phyloP scores from a whole-genome alignment of 2,888 invertebrate species.

The Apodemia zela region DNA sequence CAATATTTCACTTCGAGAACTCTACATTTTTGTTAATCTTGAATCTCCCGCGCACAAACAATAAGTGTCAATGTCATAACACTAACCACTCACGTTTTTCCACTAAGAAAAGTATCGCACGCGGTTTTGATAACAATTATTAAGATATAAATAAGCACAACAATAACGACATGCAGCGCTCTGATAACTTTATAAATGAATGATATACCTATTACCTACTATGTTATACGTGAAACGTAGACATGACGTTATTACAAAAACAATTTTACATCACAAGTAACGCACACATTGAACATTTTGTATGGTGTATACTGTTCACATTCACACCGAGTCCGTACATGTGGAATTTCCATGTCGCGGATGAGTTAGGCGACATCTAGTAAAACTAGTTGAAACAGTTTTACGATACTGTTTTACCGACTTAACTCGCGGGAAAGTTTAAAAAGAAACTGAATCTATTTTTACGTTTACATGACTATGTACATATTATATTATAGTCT shows the following conservation, averaged over 20 bases:
- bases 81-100: constrained; percentile 32
- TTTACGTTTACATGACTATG: background rate
- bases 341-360: constrained; percentile 24
- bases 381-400: constrained; percentile 20
- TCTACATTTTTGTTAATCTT: constrained; percentile 35
- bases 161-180: constrained; percentile 30
- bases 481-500: too few species aligned
- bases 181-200: constrained; percentile 38
- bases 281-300: constrained; percentile 52
- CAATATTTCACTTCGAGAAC: constrained; percentile 24
- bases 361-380: constrained; percentile 44
- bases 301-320: constrained; percentile 40
- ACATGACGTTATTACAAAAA: constrained; percentile 30
- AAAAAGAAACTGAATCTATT: background rate
- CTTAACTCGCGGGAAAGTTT: constrained; percentile 28
- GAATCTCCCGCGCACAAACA: constrained; percentile 60
- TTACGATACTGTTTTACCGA: constrained; percentile 48
- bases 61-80: constrained; percentile 57
- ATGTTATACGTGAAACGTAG: constrained; percentile 20
- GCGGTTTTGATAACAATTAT: constrained; percentile 33
- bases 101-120: constrained; percentile 39
- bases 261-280: constrained; percentile 39
- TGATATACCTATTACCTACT: constrained; percentile 33
- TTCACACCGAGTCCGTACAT: background rate
- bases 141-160: constrained; percentile 23